Base-by-base conservation (phyloP, 2,113 vertebrate genomes). In the Perca schrenkii region DNA sequence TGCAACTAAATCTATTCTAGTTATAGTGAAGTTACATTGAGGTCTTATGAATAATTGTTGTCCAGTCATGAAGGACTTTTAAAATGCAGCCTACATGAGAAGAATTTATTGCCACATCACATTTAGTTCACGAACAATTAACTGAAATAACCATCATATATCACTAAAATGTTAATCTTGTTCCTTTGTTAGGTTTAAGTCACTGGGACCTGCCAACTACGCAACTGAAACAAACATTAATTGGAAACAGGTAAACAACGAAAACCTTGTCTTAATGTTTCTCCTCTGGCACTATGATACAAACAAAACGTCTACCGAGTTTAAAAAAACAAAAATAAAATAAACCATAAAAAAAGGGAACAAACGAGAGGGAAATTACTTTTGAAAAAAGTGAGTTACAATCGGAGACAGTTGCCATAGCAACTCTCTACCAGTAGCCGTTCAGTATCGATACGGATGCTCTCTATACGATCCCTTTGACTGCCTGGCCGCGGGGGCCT, bases 381-480 rank as follows among this genome's bases (percentile, higher is more conserved):
- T 99, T 97, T 97, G 94, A 96, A 96, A 93, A 96, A 94, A 96
- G 97, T 94, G 96, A 91, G 96, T 97, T 96, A 97, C 96, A 96
- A 97, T 79, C 93, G 95, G 93, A 96, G 96, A 96, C 95, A 97
- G 97, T 96, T 96, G 96, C 96, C 95, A 95, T 89, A 81, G 91
- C 97, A 97, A 95, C 97, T 96, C 86, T 86, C 94, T 92, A 93
- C 93, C 91, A 92, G 95, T 85, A 78, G 88, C 88, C 94, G 94
- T 94, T 97, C 94, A 99, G 95, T 97, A 99, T 95, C 97, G 96
- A 47, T 99, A 99, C 19, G 98, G 98, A 88, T 99, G 97, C 36
- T 98, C 97, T 88, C 98, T 94, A 91, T 97, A 98, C 6, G 95
- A 88, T 65, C 97, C 97, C 93, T 98, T 99, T 75, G 95, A 61